Conservation (phyloP, 1,140 invertebrate species). For the Tenebrio molitor region DNA sequence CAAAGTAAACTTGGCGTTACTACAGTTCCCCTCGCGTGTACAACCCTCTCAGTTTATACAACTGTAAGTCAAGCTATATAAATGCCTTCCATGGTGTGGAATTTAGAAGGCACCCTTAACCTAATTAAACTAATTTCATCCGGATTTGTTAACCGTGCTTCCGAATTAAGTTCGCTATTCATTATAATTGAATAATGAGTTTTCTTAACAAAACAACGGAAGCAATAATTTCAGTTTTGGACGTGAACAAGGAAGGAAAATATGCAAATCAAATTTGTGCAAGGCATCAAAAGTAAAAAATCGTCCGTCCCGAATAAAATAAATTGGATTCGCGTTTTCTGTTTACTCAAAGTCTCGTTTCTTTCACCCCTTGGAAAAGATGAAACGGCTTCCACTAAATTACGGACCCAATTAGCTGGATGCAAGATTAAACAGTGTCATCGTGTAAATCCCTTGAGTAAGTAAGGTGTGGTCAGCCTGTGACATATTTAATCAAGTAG, state of each 20-base stretch:
- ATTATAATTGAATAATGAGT: slow-evolving; percentile 39
- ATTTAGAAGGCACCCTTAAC: slow-evolving; percentile 41
- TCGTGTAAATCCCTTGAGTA: slow-evolving; percentile 44
- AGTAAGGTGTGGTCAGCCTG: slow-evolving; percentile 47
- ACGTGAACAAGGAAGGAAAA: slow-evolving; percentile 25
- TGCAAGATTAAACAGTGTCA: slow-evolving; percentile 43
- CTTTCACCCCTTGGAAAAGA: slow-evolving; percentile 26
- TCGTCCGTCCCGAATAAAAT: slow-evolving; percentile 22
- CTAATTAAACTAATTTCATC: slow-evolving; percentile 40
- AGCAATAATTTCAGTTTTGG: slow-evolving; percentile 25
- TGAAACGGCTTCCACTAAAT: slow-evolving; percentile 30
- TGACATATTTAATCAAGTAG: slow-evolving; percentile 50
- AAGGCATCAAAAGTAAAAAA: slow-evolving; percentile 32
- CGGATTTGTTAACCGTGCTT: slow-evolving; percentile 40
- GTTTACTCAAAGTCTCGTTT: slow-evolving; percentile 33
- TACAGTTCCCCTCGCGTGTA: slow-evolving; percentile 1
- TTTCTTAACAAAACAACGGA: slow-evolving; percentile 28
- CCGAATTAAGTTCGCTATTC: slow-evolving; percentile 32
- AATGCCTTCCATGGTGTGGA: slow-evolving; percentile 28
- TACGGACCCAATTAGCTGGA: slow-evolving; percentile 40
- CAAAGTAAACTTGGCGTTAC: slow-evolving; percentile 40
- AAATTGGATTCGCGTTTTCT: slow-evolving; percentile 28
- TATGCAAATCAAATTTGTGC: slow-evolving; percentile 35
- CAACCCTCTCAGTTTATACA: slow-evolving; percentile 37
- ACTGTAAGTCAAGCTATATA: slow-evolving; percentile 37